Base-by-base conservation (phyloP, 2,113 vertebrate genomes). In the Alligator mississippiensis region DNA sequence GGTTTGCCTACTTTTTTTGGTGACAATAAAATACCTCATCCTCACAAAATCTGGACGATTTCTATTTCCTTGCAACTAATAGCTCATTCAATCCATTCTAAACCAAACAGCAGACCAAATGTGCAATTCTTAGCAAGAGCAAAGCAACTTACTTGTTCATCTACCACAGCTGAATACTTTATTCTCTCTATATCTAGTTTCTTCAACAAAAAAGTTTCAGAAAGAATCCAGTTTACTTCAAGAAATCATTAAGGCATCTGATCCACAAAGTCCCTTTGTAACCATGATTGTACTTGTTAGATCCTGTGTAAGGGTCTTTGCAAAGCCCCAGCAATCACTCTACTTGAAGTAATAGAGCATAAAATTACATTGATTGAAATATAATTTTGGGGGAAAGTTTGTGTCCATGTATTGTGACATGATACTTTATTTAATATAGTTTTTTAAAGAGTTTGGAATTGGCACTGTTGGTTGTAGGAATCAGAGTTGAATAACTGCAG, bases 11-110 rank as follows among this genome's bases (percentile, higher is more conserved):
- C 28, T 19, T 17, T 25, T 19, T 55, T 85, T 81, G 83, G 72
- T 72, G 74, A 86, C 80, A 82, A 19, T 30, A 92, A 79, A 94
- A 90, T 82, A 64, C 68, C 59, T 6, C 0, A 4, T 82, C 47
- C 62, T 93, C 75, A 22, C 90, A 89, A 92, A 55, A 90, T 77
- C 57, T 17, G n/a, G 38, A 93, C 89, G 10, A 82, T 84, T 58
- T 24, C 85, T 94, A 80, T 22, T 88, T 92, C 66, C 57, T 78
- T 38, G 10, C 89, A 90, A 84, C 38, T 89, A 11, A 47, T 87
- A 85, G 61, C 5, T 70, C 87, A 63, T 91, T 70, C 57, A 90
- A 21, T 87, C 62, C 1, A 77, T 79, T 91, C 28, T 87, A 25
- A 63, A 22, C 38, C 21, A 74, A 38, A 24, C 27, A 25, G 90